These are phyloP conservation scores for Fabriciana adippe DNA, from an alignment of 2,888 invertebrate species.

Conservation along the genomic window DNA sequence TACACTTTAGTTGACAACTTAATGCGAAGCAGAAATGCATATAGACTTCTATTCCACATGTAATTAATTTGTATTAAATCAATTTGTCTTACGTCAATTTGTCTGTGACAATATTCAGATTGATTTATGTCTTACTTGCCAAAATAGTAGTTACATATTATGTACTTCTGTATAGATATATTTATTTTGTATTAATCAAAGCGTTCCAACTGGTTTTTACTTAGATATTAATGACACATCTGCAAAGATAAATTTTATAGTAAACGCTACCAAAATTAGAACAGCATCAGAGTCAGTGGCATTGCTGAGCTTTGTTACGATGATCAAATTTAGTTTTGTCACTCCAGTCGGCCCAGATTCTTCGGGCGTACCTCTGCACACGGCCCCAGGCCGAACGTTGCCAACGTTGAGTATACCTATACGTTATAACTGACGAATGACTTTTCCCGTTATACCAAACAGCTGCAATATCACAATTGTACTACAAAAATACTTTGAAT, in stretches of 20 bases:
- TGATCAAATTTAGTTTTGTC: constrained; percentile 81
- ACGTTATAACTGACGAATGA: constrained; percentile 63
- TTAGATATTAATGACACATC: no score
- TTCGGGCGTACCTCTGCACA: constrained; percentile 73
- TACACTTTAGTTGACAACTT: not conserved
- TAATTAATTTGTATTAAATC: no score
- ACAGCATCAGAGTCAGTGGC: constrained; percentile 53
- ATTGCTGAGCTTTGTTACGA: constrained; percentile 71
- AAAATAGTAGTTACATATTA: no score
- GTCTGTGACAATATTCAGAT: no score
- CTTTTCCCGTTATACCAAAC: constrained; percentile 60
- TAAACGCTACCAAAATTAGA: constrained; percentile 23
- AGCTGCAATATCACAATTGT: constrained; percentile 48
- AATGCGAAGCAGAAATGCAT: not conserved
- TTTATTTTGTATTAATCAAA: no score
- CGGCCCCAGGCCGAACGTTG: constrained; percentile 72
- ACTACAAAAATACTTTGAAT: constrained; percentile 29
- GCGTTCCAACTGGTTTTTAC: no score
- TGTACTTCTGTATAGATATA: no score
- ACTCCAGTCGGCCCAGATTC: constrained; percentile 81
- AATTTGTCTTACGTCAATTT: no score
- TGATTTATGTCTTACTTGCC: no score
- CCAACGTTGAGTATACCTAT: constrained; percentile 64
- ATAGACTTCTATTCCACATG: not conserved
- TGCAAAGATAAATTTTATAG: no score